Evolutionary conservation across 2,888 invertebrate genomes (phyloP).

Genomic region (Eurois occulta): DNA sequence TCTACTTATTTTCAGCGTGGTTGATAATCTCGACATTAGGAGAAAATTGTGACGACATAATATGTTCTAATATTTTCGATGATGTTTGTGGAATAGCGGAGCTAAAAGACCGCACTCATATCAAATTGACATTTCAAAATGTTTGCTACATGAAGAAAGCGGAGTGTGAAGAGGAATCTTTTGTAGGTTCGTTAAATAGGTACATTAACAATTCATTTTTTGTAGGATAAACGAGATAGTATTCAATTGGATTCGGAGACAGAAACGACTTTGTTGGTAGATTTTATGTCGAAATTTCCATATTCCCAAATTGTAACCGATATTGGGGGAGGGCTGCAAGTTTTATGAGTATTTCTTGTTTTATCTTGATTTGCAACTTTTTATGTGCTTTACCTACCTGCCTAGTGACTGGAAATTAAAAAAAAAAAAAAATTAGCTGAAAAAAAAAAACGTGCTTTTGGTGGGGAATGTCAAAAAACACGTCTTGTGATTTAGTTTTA

Average conservation of each 20-base stretch:
- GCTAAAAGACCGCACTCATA: slow-evolving; percentile 59
- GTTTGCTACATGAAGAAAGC: slow-evolving; percentile 77
- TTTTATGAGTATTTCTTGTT: slow-evolving; percentile 37
- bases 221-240: slow-evolving; percentile 25
- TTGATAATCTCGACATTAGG: slow-evolving; percentile 41
- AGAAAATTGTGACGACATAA: slow-evolving; percentile 70
- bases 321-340: slow-evolving; percentile 20
- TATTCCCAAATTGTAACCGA: slow-evolving; percentile 49
- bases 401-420: background rate
- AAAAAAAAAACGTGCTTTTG: no score
- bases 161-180: slow-evolving; percentile 69
- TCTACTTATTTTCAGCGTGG: slow-evolving; percentile 55
- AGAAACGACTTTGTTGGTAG: slow-evolving; percentile 27
- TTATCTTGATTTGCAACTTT: slow-evolving; percentile 1
- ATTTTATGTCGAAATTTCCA: slow-evolving; percentile 41
- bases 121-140: slow-evolving; percentile 77
- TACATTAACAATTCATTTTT: slow-evolving; percentile 33
- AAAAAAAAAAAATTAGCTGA: background rate
- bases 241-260: slow-evolving; percentile 39
- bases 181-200: slow-evolving; percentile 64
- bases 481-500: background rate
- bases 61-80: slow-evolving; percentile 80
- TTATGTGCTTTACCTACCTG: background rate
- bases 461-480: background rate
- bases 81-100: slow-evolving; percentile 78